Conservation (phyloP, 1,140 invertebrate species). For the Drosophila obscura region DNA sequence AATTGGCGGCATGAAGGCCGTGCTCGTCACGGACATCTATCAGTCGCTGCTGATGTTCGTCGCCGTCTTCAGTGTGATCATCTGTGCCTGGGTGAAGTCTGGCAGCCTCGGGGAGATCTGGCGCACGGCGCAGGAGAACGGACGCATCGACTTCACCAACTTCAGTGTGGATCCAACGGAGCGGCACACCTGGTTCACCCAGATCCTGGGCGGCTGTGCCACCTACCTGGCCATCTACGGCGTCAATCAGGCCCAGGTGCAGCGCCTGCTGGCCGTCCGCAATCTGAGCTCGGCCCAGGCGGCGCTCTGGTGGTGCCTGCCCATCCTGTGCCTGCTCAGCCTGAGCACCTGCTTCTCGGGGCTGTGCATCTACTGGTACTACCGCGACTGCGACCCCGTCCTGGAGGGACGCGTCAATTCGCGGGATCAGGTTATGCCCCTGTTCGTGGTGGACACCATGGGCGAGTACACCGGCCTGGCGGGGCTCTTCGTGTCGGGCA, state of each 20-base stretch:
- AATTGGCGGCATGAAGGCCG: slow-evolving; percentile 95
- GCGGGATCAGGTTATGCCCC: slow-evolving; percentile 87
- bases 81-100: slow-evolving; percentile 87
- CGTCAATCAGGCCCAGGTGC: slow-evolving; percentile 94
- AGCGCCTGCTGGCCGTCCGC: slow-evolving; percentile 91
- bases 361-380: slow-evolving; percentile 91
- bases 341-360: slow-evolving; percentile 90
- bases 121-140: slow-evolving; percentile 87
- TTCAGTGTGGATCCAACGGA: slow-evolving; percentile 88
- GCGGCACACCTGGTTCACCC: slow-evolving; percentile 90
- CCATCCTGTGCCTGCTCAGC: slow-evolving; percentile 88
- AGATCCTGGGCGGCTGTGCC: slow-evolving; percentile 89
- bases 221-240: slow-evolving; percentile 91
- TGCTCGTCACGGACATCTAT: slow-evolving; percentile 94
- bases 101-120: slow-evolving; percentile 88
- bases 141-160: slow-evolving; percentile 87
- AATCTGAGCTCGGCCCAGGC: slow-evolving; percentile 87
- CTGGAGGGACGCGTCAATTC: slow-evolving; percentile 85
- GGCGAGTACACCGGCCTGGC: slow-evolving; percentile 88
- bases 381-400: slow-evolving; percentile 90
- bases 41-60: slow-evolving; percentile 92
- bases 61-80: slow-evolving; percentile 90
- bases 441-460: slow-evolving; percentile 92
- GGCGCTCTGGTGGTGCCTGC: slow-evolving; percentile 89
- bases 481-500: slow-evolving; percentile 92